These are phyloP conservation scores for Pantherophis guttatus DNA, from an alignment of 2,113 vertebrate species.

Conservation along the genomic window DNA sequence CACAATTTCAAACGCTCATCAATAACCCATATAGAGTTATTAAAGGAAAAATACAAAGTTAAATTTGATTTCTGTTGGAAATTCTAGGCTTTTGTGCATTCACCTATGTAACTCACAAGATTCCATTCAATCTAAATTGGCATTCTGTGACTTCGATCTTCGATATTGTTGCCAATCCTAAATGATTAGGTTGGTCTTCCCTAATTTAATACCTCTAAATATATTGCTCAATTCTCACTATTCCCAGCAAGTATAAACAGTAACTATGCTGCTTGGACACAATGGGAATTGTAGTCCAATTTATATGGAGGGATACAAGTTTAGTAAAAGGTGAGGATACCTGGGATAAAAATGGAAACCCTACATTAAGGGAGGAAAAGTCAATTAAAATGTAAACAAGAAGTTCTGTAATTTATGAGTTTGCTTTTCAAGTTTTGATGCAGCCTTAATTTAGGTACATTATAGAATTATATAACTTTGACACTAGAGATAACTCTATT, in stretches of 20 bases:
- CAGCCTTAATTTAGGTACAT: neutral
- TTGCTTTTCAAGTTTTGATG: neutral
- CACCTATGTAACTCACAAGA: neutral
- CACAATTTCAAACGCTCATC: neutral
- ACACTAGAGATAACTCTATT: neutral
- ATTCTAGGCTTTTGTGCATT: neutral
- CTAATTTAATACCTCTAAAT: neutral
- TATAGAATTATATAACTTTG: neutral
- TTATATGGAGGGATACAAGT: neutral
- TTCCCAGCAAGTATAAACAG: neutral
- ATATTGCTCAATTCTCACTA: neutral
- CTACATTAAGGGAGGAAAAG: neutral
- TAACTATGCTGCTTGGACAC: neutral
- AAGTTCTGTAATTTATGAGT: neutral
- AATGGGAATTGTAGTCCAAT: neutral
- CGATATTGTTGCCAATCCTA: neutral
- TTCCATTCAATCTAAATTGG: neutral
- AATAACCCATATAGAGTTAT: no score
- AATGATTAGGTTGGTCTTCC: neutral
- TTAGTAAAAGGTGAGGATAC: neutral
- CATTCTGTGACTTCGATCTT: neutral
- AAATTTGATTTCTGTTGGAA: neutral
- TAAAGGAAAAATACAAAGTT: neutral
- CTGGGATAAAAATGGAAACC: neutral
- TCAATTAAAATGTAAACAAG: neutral